Conservation (phyloP, 1,140 invertebrate genomes). For the Mamestra configurata region DNA sequence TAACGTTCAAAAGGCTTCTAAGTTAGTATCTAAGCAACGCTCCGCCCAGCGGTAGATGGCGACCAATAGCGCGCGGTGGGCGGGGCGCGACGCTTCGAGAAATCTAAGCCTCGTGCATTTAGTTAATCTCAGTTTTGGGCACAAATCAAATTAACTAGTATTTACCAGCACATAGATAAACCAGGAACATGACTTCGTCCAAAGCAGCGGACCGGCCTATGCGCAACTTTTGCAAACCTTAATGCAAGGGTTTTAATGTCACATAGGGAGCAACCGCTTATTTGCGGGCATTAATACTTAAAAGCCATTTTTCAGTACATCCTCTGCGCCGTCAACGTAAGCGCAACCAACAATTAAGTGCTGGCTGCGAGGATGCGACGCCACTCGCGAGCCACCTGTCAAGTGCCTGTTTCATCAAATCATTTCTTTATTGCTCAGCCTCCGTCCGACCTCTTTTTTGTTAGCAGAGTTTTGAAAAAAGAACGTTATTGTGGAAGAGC, state of each 20-base stretch:
- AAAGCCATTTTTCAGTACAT: slow-evolving; percentile 82
- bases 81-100: slow-evolving; percentile 71
- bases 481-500: slow-evolving; percentile 74
- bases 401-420: slow-evolving; percentile 86
- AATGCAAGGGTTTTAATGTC: slow-evolving; percentile 74
- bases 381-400: slow-evolving; percentile 80
- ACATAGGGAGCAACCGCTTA: slow-evolving; percentile 73
- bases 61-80: slow-evolving; percentile 79
- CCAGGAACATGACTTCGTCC: slow-evolving; percentile 13
- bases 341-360: slow-evolving; percentile 80
- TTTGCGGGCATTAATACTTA: slow-evolving; percentile 81
- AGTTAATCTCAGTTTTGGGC: slow-evolving; percentile 65
- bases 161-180: slow-evolving; percentile 7
- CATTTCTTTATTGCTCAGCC: slow-evolving; percentile 86
- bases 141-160: slow-evolving; percentile 27
- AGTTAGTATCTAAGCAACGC: slow-evolving; percentile 80
- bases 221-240: slow-evolving; percentile 60
- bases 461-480: slow-evolving; percentile 83
- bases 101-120: slow-evolving; percentile 72
- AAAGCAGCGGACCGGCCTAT: slow-evolving; percentile 58
- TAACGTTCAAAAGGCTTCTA: slow-evolving; percentile 70
- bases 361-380: slow-evolving; percentile 76
- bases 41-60: slow-evolving; percentile 77
- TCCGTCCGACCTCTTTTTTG: slow-evolving; percentile 83
- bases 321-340: slow-evolving; percentile 69